Evolutionary conservation across 2,888 invertebrate genomes (phyloP), one percentile per base, ranked within the genome.

Genomic region (Lissocephala sabroskyi): DNA sequence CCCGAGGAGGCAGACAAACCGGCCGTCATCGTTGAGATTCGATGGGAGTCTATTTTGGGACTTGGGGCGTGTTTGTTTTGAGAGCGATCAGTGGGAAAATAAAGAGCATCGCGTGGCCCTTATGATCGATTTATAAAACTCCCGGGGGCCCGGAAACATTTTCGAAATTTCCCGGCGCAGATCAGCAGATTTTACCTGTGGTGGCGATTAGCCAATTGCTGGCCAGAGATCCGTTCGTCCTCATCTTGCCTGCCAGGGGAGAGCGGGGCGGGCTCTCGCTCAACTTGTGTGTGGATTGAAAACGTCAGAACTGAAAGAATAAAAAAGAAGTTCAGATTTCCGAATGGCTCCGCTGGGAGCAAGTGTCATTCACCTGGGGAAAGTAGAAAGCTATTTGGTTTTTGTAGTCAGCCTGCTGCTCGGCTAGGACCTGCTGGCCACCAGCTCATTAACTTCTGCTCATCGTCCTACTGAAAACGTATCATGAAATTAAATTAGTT

Each of bases 171-270:
- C 4, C 23, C 23, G n/a, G n/a, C n/a, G n/a, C n/a, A n/a, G n/a
- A n/a, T n/a, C n/a, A n/a, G n/a, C n/a, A n/a, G n/a, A n/a, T n/a
- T 36, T 79, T 77, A 82, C 82, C 82, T 82, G 81, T 65, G 49
- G 81, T 50, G 52, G 67, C 65, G 56, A 82, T 55, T 61, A 82
- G 73, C 78, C 79, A 74, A 49, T 74, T 76, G 48, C 65, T 63
- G 44, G 51, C 50, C 49, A 52, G 52, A 45, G 39, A 59, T 41
- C 51, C 52, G 47, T 52, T 55, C n/a, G 50, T 56, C 71, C 52
- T 61, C 67, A 67, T 67, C 13, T 52, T 56, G 3, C 26, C 4
- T 2, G 26, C 5, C 3, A 23, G 2, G 13, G n/a, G n/a, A n/a
- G n/a, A n/a, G n/a, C n/a, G n/a, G n/a, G n/a, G n/a, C n/a, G n/a